phyloP scores from a whole-genome alignment of 2,113 vertebrate species.

The Callipepla squamata region DNA sequence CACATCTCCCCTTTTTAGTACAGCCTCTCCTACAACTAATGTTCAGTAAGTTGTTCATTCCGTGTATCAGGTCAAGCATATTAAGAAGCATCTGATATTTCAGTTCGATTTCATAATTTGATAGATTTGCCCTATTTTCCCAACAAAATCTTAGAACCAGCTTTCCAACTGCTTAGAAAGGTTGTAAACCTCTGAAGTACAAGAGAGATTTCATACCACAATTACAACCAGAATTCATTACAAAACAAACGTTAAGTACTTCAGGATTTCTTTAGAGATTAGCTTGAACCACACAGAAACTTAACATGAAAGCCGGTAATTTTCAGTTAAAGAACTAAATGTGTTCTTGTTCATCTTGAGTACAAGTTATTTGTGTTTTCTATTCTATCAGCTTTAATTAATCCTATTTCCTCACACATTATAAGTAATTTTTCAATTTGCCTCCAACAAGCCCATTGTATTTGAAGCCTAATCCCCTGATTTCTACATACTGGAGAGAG shows the following conservation, averaged over 20 bases:
- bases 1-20: not conserved
- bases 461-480: slow-evolving; percentile 23
- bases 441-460: not conserved
- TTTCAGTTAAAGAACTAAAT: slow-evolving; percentile 24
- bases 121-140: not conserved
- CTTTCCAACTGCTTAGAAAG: not conserved
- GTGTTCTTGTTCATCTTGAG: not conserved
- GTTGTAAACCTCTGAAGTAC: not conserved
- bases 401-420: not conserved
- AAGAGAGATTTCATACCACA: not conserved
- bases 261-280: slow-evolving; percentile 26
- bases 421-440: slow-evolving; percentile 32
- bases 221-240: not conserved
- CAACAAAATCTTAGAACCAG: not conserved
- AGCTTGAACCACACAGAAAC: slow-evolving; percentile 1
- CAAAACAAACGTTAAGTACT: not conserved
- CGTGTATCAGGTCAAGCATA: not conserved
- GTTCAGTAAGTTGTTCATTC: not conserved
- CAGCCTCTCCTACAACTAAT: not conserved
- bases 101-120: not conserved
- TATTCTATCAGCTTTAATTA: not conserved
- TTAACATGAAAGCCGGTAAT: not conserved
- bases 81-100: not conserved
- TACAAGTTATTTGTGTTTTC: not conserved
- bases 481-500: not conserved